Base-by-base conservation (phyloP, 2,113 vertebrate species). In the Copsychus sechellarum region DNA sequence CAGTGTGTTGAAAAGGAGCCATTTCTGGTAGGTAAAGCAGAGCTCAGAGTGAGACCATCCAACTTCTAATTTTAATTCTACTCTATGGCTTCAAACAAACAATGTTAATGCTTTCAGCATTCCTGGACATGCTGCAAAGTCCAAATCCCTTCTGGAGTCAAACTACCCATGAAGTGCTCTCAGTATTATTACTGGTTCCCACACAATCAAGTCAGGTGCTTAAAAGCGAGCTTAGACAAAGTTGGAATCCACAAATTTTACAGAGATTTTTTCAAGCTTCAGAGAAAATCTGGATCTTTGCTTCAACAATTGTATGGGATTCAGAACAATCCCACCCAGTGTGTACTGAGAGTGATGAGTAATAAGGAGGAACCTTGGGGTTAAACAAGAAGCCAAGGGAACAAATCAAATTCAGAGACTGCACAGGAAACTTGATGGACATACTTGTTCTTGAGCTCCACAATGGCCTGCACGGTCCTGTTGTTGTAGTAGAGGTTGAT, bases 401-500 rank as follows among this genome's bases (percentile, higher is more conserved):
- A 81, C 0, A 2, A 36, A 60, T 9, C 58, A 40, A 40, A 85
- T 22, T n/a, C 24, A 38, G 79, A 70, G 62, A 36, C 2, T 2
- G 21, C 54, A 36, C 34, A 26, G 48, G 29, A 14, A 2, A 1
- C 26, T 3, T 2, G 21, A 31, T 5, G 19, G 45, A 90, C 99
- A 0, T 98, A 99, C 99, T 99, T 99, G 97, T 99, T 99, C 94
- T 99, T 99, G 47, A 99, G 95, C 94, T 99, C 99, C 95, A 99
- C 99, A 9, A 99, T 99, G 70, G 99, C 99, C 92, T 99, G 99
- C 50, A 99, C 99, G 0, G 99, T 99, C 81, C 99, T 98, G 97
- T 99, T 99, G 98, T 99, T 99, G 97, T 99, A 99, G 95, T 99
- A 99, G 28, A 99, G 98, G 96, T 99, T 99, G 97, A 99, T 98